Base-by-base conservation (phyloP, 2,888 invertebrate species). In the Caenorhabditis sp. region DNA sequence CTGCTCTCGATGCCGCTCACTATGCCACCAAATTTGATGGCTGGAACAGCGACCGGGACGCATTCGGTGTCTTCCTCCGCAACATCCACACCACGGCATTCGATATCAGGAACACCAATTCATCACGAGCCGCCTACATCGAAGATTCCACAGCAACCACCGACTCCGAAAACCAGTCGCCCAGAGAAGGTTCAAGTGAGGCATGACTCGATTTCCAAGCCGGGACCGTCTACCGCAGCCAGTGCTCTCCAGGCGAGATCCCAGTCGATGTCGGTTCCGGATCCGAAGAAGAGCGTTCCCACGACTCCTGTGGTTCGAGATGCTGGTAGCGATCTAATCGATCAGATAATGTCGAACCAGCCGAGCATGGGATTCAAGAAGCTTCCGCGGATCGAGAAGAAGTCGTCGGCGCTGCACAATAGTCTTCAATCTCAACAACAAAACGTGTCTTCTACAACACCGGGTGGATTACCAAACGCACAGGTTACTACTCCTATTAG, bases 311-410 rank as follows among this genome's bases (percentile, higher is more conserved):
- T 37, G 13, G 55, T 51, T 40, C 69, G 69, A 3, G 80, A 68
- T 62, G 50, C 68, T 32, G 67, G 58, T 2, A 69, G 67, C 20
- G 80, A 74, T 50, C 56, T 80, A 15, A 32, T 58, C 26, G 69
- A 68, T n/a, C 28, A 74, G 37, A 76, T 76, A 18, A 76, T 76
- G 61, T 67, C 72, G 11, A 74, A 74, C 11, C 24, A 65, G 13
- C 76, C 76, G 2, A 76, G 35, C n/a, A 55, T 68, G 58, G 56
- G 58, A 4, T 47, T 72, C 50, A 80, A 65, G 26, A 80, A 76
- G n/a, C 32, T 80, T 26, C 80, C 80, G 9, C n/a, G 65, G 13
- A 80, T 80, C 28, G 77, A 81, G 32, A 81, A 81, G 56, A 81
- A 81, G 37, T 44, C 81, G 0, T 70, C 70, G n/a, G 78, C 78